Base-by-base conservation (phyloP, 2,797 vertebrate species). In the Acestrorhynchus altus region DNA sequence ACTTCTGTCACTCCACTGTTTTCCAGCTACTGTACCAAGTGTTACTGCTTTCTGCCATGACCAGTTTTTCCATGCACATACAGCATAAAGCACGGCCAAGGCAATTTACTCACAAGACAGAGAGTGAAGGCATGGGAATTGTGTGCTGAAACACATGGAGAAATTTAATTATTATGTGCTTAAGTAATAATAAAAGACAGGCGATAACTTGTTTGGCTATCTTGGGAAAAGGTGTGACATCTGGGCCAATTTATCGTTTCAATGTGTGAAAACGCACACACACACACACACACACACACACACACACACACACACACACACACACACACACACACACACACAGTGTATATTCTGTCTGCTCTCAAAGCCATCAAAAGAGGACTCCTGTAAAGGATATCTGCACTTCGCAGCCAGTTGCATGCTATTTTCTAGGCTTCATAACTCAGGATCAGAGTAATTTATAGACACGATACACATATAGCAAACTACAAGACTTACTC, bases 161-260 rank as follows among this genome's bases (percentile, higher is more conserved):
- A 18, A 65, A 8, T 22, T 74, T 44, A 46, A 80, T 79, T 80
- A 82, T 57, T 68, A 76, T 71, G 60, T 20, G 4, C 22, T 79
- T 68, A 68, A 74, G 54, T 68, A 74, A 69, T 74, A 59, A 72
- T 22, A 68, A 67, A 66, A 70, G 77, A 84, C 80, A 72, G 54
- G 80, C 16, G 60, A 52, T 57, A 54, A 60, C 78, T 75, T 82
- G 78, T 72, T 74, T 60, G 61, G 63, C 22, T 74, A 31, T 74
- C 80, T 76, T 46, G 71, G 49, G 77, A 69, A 75, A 82, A 72
- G 40, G 66, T 52, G 66, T 49, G 42, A 74, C 70, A 78, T 71
- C 61, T 78, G 80, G 70, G 20, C 47, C 61, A 61, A 52, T 74
- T 73, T 80, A 69, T 61, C 44, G n/a, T 74, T 77, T 74, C 71